Evolutionary conservation across 2,888 invertebrate species (phyloP), one percentile per base, ranked within the genome.

Genomic region (Eupithecia tripunctaria): DNA sequence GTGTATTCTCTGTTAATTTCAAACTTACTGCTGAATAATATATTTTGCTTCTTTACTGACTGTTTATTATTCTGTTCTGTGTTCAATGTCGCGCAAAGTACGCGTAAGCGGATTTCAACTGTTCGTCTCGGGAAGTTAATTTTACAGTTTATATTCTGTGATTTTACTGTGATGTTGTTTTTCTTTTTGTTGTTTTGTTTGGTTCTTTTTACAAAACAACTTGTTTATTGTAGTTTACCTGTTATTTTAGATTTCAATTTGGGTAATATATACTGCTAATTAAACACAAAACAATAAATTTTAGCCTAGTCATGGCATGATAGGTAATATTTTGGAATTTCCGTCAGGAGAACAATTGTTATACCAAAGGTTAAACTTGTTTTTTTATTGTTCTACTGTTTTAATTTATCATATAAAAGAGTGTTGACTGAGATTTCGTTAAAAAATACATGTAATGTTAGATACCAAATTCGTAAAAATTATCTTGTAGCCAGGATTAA

Each of bases 1-100:
- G 14, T 51, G 21, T 51, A 51, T 51, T 51, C 21, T 21, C 51
- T 51, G 21, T 3, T 51, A 59, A 59, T 59, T 59, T 27, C 10
- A 59, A 32, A 62, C 8, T 36, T 32, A n/a, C n/a, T n/a, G n/a
- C n/a, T n/a, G 36, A 36, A 29, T 14, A 18, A 7, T 32, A n/a
- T 32, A n/a, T 29, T 62, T 18, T n/a, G 32, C 10, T 63, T 36
- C 4, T 14, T 25, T 67, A 74, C 51, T 38, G 25, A 67, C 72
- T 72, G 38, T 38, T n/a, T 63, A 38, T 14, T 32, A 64, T 67
- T 67, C 72, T 70, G 86, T 88, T 89, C 84, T 86, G 81, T 84
- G 86, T 86, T 92, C 91, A 93, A 93, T 93, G 92, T 88, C 92
- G 87, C 85, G 81, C 86, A 82, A 86, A 85, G 85, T 86, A 84